phyloP scores from a whole-genome alignment of 1,140 invertebrate species.

The Kradibia gibbosae region DNA sequence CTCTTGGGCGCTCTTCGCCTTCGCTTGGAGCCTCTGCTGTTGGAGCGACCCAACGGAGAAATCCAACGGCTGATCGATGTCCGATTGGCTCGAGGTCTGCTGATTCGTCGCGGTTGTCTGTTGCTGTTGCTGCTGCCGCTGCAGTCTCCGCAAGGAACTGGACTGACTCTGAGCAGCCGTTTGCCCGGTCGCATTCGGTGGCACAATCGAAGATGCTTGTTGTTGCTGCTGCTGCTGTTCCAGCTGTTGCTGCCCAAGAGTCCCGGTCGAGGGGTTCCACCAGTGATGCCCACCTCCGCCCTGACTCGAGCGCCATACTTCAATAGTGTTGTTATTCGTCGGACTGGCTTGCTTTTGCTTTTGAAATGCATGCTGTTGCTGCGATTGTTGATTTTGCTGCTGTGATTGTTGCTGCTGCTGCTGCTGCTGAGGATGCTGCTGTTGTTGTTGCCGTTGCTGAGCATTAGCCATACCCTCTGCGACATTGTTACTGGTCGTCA shows the following conservation, averaged over 20 bases:
- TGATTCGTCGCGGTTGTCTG: conserved; percentile 49
- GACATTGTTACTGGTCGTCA: conserved; percentile 69
- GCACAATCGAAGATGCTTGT: neutral
- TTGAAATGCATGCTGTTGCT: conserved; percentile 57
- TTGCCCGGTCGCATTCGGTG: neutral
- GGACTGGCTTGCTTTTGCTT: conserved; percentile 70
- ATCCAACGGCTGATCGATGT: conserved; percentile 70
- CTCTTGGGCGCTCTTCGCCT: conserved; percentile 24
- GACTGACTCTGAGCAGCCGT: neutral
- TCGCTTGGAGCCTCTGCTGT: conserved; percentile 59
- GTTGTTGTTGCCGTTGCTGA: conserved; percentile 55
- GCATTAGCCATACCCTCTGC: conserved; percentile 60
- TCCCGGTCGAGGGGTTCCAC: conserved; percentile 61
- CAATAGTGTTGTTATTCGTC: conserved; percentile 71
- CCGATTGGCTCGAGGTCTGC: conserved; percentile 54
- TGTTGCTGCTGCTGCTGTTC: conserved; percentile 21
- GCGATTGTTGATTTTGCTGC: conserved; percentile 56
- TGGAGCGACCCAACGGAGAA: conserved; percentile 70
- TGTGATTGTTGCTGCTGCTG: conserved; percentile 55
- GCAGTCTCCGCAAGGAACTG: neutral
- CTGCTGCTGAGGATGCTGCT: conserved; percentile 53
- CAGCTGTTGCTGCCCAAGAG: conserved; percentile 28
- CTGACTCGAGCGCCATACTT: conserved; percentile 68
- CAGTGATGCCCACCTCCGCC: conserved; percentile 66
- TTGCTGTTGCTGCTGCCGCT: conserved; percentile 31